Evolutionary conservation across 1,140 invertebrate species (phyloP), one percentile per base, ranked within the genome.

Genomic region (Drosophila willistoni): DNA sequence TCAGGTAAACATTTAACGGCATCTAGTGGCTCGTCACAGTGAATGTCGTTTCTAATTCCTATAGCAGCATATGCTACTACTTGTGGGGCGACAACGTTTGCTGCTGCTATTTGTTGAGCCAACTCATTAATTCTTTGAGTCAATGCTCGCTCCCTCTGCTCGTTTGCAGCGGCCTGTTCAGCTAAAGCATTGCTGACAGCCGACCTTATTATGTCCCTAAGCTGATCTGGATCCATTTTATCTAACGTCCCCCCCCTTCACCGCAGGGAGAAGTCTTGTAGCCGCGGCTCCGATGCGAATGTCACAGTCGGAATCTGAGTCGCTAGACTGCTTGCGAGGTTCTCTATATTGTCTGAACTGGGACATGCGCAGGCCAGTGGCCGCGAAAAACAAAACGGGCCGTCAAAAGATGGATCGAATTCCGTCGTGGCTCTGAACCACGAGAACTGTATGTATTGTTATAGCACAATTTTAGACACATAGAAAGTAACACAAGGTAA

Each of bases 1-100:
- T 61, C 33, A 33, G 66, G 57, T 1, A 68, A 56, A 17, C 65
- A 61, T 13, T 68, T 61, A 33, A 60, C 56, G n/a, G 57, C 64
- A 42, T 59, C 64, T 42, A 60, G 14, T 19, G 65, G 55, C 65
- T 68, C 65, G 25, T 67, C 56, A 41, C 56, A 67, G n/a, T 25
- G 34, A 39, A 66, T 14, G 12, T 59, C 25, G 36, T 39, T 42
- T 19, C 39, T 36, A 22, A 68, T 68, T 36, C 59, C 56, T 51
- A 60, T 60, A 33, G 65, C 41, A 10, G 7, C 29, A 39, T 33
- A 68, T 47, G n/a, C n/a, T 17, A 19, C 36, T 39, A 19, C 42
- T 47, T 47, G n/a, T 47, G 42, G 42, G 17, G 17, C 19, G 47
- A 19, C 47, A 54, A 54, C 19, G 17, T 54, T 19, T 54, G 19